Evolutionary conservation across 35 echinoderm and acorn worm genomes (phyloP).

Genomic region (Ophiothrix spiculata): DNA sequence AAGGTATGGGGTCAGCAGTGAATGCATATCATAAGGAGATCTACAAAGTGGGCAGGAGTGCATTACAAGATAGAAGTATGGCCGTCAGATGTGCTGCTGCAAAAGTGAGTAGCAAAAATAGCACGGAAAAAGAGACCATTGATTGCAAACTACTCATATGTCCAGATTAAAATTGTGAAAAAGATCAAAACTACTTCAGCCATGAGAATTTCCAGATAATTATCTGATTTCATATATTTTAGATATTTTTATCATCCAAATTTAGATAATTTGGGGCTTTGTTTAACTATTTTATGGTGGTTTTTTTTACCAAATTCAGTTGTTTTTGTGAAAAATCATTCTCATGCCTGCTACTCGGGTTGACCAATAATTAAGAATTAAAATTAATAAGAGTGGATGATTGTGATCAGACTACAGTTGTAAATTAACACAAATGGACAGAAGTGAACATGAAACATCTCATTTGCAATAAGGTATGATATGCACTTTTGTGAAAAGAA

Average conservation of each 20-base stretch:
- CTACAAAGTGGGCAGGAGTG: conserved; percentile 70
- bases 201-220: background rate
- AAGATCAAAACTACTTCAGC: background rate
- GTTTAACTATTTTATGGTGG: background rate
- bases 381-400: no score
- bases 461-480: background rate
- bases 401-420: no score
- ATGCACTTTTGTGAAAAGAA: background rate
- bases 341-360: no score
- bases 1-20: conserved; percentile 80
- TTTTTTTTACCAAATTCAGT: no score
- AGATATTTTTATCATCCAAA: background rate
- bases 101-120: background rate
- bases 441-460: background rate
- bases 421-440: no score
- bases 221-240: background rate
- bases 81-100: conserved; percentile 70
- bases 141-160: background rate
- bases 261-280: background rate
- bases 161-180: background rate
- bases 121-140: background rate
- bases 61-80: conserved; percentile 71
- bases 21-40: conserved; percentile 83
- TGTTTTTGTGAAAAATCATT: no score
- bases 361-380: no score